These are phyloP conservation scores for Apis mellifera DNA, from an alignment of 1,140 invertebrate genomes.

Conservation along the genomic window Amel_HAv3.1 CM009943.2:8383001-8383500, in stretches of 20 bases:
- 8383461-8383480: conserved; percentile 1
- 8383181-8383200: not conserved
- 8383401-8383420: conserved; percentile 46
- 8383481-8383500: conserved; percentile 44
- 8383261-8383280: conserved; percentile 12
- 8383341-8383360: conserved; percentile 26
- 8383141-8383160: too few relatives aligned
- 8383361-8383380: conserved; percentile 48
- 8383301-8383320: not conserved
- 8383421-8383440: conserved; percentile 54
- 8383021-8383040: too few relatives aligned
- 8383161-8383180: not conserved
- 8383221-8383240: not conserved
- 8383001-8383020: too few relatives aligned
- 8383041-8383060: too few relatives aligned
- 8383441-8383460: conserved; percentile 47
- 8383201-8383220: not conserved
- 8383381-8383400: conserved; percentile 20
- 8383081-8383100: too few relatives aligned
- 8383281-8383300: not conserved
- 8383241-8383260: not conserved
- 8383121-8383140: too few relatives aligned
- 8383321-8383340: conserved; percentile 7
- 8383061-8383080: too few relatives aligned
- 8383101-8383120: too few relatives aligned